Evolutionary conservation across 1,140 invertebrate genomes (phyloP), one percentile per base, ranked within the genome.

Genomic region (Drosophila sechellia): DNA sequence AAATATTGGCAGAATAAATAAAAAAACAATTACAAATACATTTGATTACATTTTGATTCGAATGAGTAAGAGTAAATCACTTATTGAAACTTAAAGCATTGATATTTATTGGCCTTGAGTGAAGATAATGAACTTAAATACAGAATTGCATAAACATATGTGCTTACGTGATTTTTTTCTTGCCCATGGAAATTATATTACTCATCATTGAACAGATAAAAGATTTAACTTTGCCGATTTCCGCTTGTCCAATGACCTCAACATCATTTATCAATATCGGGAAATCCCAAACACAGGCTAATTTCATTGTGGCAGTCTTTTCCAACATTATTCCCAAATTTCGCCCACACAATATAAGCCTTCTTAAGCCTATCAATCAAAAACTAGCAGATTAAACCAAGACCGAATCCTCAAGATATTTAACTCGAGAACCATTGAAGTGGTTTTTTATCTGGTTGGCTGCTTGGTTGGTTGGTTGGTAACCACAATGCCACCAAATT

Each of bases 301-400:
- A 37, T 39, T 39, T 17, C 39, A 31, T 57, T 79, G 76, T 73
- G 58, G 71, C 72, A 58, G 63, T 61, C 45, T 61, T 61, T 61
- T 57, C 50, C 35, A 11, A 20, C 35, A 15, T 37, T 52, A 37
- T 42, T 58, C 13, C 61, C 48, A 46, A 46, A 58, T 68, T 37
- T 42, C 43, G 57, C 13, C 40, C 15, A 27, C 31, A 11, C 57
- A 35, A 15, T 31, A 52, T 35, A 35, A 56, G 34, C 31, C 27
- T 31, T 12, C 66, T 48, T 71, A 81, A 86, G 83, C 75, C 83
- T 86, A 87, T 87, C 79, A 83, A 87, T 77, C 79, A 70, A 81
- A 43, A 79, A 81, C 75, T 63, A 73, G 73, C 73, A 69, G 59
- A 80, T 80, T 68, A 68, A 64, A 43, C 57, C 81, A 56, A 71